Evolutionary conservation across 2,888 invertebrate genomes (phyloP), one percentile per base, ranked within the genome.

Genomic region (Miltochrista miniata): DNA sequence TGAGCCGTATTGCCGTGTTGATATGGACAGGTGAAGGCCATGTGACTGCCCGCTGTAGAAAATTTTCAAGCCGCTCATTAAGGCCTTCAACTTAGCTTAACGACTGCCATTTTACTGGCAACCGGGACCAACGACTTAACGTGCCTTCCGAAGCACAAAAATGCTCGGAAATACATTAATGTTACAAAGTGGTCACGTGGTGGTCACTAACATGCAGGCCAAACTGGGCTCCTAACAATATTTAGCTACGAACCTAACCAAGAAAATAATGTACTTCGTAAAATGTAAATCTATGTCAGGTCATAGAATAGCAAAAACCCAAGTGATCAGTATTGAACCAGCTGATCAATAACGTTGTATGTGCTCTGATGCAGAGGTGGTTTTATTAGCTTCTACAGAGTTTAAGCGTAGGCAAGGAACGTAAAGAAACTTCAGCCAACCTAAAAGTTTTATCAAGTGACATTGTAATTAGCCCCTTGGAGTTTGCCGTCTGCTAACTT

Each of bases 391-490:
- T 79, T 81, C 79, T 71, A 74, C 74, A 76, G 80, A 79, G 78
- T 75, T 73, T 71, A 71, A 74, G 76, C 70, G 61, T 63, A 68
- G 77, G 79, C 72, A 82, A 82, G 81, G 83, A 86, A 82, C 83
- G 82, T 77, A 81, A 86, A 85, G 83, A 85, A 89, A 87, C 81
- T 87, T 83, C 63, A 64, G 70, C 73, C 81, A 81, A 85, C 86
- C 85, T 87, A 81, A 88, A 88, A 88, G 80, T 89, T 88, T 87
- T 83, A 84, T 85, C 85, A 85, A 84, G 85, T 87, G 82, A 87
- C 90, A 87, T 87, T 83, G 88, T 88, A 88, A 90, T 88, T 89
- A 89, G 86, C 85, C 83, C 82, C 76, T 68, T 78, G 83, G 85
- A 83, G 81, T 76, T 74, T 76, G 72, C 73, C 71, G 72, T 71